Evolutionary conservation across 2,797 vertebrate species (phyloP).

Genomic region (Acipenser ruthenus): DNA sequence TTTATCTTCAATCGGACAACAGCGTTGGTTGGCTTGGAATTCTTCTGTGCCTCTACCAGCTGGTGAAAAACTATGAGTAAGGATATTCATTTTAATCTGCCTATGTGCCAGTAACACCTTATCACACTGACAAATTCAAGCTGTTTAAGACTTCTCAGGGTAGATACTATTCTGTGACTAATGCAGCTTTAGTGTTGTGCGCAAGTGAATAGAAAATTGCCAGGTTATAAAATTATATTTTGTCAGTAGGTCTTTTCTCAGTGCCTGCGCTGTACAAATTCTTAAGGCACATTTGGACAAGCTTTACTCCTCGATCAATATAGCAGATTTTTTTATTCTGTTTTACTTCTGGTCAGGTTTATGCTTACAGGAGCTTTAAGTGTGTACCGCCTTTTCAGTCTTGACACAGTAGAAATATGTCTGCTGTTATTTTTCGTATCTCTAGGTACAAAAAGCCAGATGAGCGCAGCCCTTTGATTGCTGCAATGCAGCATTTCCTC

Average conservation of each 20-base stretch:
- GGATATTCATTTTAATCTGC: slow-evolving; percentile 28
- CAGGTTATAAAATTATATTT: too few relatives aligned
- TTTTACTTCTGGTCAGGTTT: not conserved
- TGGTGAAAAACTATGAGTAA: slow-evolving; percentile 98
- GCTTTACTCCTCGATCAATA: too few relatives aligned
- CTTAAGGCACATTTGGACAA: too few relatives aligned
- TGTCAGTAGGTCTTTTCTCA: too few relatives aligned
- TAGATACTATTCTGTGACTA: too few relatives aligned
- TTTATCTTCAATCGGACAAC: slow-evolving; percentile 95
- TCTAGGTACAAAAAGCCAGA: slow-evolving; percentile 94
- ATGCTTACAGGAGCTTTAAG: not conserved
- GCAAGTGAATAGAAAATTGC: too few relatives aligned
- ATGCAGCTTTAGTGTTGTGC: too few relatives aligned
- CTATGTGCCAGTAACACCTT: slow-evolving; percentile 10
- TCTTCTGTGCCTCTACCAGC: slow-evolving; percentile 95
- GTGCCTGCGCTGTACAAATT: too few relatives aligned
- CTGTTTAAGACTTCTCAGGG: not conserved
- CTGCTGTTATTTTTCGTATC: slow-evolving; percentile 14
- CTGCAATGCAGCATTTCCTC: slow-evolving; percentile 97
- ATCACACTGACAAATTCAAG: slow-evolving; percentile 10
- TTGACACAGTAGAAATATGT: slow-evolving; percentile 11
- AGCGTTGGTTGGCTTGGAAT: slow-evolving; percentile 92
- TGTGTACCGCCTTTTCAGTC: too few relatives aligned
- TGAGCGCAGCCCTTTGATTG: slow-evolving; percentile 87
- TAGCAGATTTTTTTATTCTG: too few relatives aligned